Base-by-base conservation (phyloP, 2,888 invertebrate genomes). In the Nomada lathburiana region DNA sequence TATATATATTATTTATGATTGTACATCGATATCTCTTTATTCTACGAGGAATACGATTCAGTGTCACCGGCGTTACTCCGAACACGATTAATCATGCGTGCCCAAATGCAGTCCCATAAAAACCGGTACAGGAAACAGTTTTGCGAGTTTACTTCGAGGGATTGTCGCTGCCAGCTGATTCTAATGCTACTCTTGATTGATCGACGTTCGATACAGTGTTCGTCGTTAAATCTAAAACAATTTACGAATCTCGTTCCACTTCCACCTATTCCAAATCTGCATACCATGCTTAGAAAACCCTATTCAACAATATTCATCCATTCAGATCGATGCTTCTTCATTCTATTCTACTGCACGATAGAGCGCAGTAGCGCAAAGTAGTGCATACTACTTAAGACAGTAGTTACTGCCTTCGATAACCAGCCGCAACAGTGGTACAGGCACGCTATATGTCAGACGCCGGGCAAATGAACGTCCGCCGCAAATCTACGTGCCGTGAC, bases 1-100 rank as follows among this genome's bases (percentile, higher is more conserved):
- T 80, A 81, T 82, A 82, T 82, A 82, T 59, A 81, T 79, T 82
- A 74, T 81, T 81, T 82, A 76, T 82, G 62, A 81, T 82, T 68
- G 59, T 64, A 72, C 3, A 29, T 16, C n/a, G 9, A 36, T 23
- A 26, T 23, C n/a, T 57, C 10, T 55, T 10, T 47, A 52, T 26
- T 80, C 52, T 47, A 67, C 42, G n/a, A 29, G 16, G 67, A 26
- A 50, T 53, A 72, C n/a, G 20, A 42, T 20, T 57, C 23, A 23
- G 59, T 44, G 68, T 65, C 55, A 60, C 64, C 84, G 84, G 84
- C 75, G 63, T 65, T 44, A 62, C 50, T 69, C 73, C 81, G 72
- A 75, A 29, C 36, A 42, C 64, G 75, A 77, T 75, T 76, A 84
- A 84, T 84, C 80, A 75, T 52, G 50, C 63, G 68, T 80, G 29